phyloP scores from a whole-genome alignment of 1,140 invertebrate species.

The Pygmarrhopalites habei region DNA sequence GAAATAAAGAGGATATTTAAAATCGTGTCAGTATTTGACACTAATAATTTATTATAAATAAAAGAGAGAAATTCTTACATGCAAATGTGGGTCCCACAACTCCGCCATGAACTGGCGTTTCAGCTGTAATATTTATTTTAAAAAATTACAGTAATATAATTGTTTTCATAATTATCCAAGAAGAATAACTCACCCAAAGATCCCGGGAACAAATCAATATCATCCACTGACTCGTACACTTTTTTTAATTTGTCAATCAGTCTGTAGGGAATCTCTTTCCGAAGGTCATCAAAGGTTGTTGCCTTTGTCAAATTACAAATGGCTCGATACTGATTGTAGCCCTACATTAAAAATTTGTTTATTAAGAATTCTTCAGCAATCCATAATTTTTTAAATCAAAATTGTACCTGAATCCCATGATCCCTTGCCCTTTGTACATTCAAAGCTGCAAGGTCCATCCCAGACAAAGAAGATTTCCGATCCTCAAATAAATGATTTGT shows the following conservation, averaged over 20 bases:
- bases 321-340: conserved; percentile 56
- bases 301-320: conserved; percentile 55
- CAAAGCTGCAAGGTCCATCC: conserved; percentile 80
- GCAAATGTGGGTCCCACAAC: conserved; percentile 51
- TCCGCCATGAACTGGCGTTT: conserved; percentile 49
- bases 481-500: conserved; percentile 54
- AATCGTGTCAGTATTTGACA: too few relatives aligned
- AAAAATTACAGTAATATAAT: too few relatives aligned
- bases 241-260: conserved; percentile 45
- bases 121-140: too few relatives aligned
- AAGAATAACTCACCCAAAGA: too few relatives aligned
- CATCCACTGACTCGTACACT: conserved; percentile 50
- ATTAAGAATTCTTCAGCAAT: too few relatives aligned
- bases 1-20: too few relatives aligned
- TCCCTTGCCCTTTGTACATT: conserved; percentile 73
- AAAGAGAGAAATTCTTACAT: conserved; percentile 48
- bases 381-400: too few relatives aligned
- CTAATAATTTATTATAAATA: too few relatives aligned
- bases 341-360: too few relatives aligned
- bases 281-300: conserved; percentile 65
- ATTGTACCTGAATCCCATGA: too few relatives aligned
- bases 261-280: conserved; percentile 48
- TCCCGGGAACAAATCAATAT: conserved; percentile 53
- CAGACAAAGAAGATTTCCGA: conserved; percentile 49
- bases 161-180: too few relatives aligned